A percentile compares a stretch with the other conserved stretches of the same genome.
These are phyloP conservation scores for Pristionchus fissidentatus DNA, from an alignment of 2,888 invertebrate species.

Conservation along the genomic window DNA sequence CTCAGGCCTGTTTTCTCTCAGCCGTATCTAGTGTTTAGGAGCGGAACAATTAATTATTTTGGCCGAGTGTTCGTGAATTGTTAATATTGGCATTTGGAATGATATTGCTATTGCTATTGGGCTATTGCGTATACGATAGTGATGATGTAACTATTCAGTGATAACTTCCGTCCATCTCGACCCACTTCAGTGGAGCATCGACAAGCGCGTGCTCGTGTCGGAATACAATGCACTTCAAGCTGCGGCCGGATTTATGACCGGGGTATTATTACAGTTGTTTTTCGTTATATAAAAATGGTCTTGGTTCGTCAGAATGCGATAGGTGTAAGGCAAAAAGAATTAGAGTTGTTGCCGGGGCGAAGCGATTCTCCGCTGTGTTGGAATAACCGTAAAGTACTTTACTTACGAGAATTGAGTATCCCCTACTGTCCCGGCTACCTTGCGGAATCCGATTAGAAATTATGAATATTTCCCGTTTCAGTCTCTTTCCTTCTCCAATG, in stretches of 20 bases:
- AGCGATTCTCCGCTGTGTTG: neutral
- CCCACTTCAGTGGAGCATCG: neutral
- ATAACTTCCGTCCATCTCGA: slow-evolving; percentile 4
- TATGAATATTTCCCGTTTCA: neutral
- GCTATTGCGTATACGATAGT: no score
- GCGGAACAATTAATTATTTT: no score
- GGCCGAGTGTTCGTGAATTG: no score
- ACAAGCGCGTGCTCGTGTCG: neutral
- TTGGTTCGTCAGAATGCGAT: no score
- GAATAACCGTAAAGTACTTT: neutral
- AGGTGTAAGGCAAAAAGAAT: neutral
- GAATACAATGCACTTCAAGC: slow-evolving; percentile 34
- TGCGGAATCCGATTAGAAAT: no score
- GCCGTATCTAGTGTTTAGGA: no score
- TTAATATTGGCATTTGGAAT: no score
- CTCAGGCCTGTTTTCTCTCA: no score
- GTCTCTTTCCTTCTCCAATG: slow-evolving; percentile 12
- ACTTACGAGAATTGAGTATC: neutral
- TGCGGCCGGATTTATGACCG: slow-evolving; percentile 45
- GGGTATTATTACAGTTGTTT: neutral
- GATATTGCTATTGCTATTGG: no score
- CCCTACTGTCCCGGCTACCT: no score
- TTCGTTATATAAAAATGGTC: neutral
- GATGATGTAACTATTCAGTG: no score
- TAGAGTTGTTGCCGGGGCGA: no score